Base-by-base conservation (phyloP, 2,797 vertebrate genomes). In the Acropternis orthonyx region DNA sequence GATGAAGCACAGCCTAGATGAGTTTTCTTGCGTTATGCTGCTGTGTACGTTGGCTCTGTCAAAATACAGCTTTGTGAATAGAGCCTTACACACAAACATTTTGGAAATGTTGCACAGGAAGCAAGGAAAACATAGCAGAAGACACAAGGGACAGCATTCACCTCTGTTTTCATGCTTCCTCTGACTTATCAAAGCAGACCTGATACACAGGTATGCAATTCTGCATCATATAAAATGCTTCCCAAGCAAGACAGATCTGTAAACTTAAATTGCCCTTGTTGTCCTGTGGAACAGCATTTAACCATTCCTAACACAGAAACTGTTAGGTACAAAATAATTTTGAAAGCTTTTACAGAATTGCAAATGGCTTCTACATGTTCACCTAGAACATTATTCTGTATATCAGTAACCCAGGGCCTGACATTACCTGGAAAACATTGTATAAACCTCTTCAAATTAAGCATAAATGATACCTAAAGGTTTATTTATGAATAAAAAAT, bases 21-120 rank as follows among this genome's bases (percentile, higher is more conserved):
- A 95, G 66, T 90, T 96, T 91, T 58, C 54, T 41, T 77, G 89
- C 61, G 61, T 75, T 89, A 37, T 87, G 74, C 87, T 97, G 59
- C 89, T 93, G 97, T 94, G 84, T 92, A 81, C 39, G 30, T 83
- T 94, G 75, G 77, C 78, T 78, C 66, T 86, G 19, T 93, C 88
- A 73, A 96, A 97, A 92, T 49, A 37, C 39, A 84, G 62, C 82
- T 46, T 66, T 83, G 67, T 81, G 51, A 85, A 36, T 58, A 21
- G 44, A 88, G 52, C 19, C 30, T 32, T 20, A 32, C 41, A 62
- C 74, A 80, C 73, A 62, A 37, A 68, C 46, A 12, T 93, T 82
- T 88, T 95, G 76, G 78, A 77, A 85, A 37, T 67, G 71, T 28
- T 95, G 46, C 30, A 51, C 2, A 12, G 67, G 44, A 81, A 85